phyloP scores from a whole-genome alignment of 2,888 invertebrate genomes.

The Amblyteles armatorius region DNA sequence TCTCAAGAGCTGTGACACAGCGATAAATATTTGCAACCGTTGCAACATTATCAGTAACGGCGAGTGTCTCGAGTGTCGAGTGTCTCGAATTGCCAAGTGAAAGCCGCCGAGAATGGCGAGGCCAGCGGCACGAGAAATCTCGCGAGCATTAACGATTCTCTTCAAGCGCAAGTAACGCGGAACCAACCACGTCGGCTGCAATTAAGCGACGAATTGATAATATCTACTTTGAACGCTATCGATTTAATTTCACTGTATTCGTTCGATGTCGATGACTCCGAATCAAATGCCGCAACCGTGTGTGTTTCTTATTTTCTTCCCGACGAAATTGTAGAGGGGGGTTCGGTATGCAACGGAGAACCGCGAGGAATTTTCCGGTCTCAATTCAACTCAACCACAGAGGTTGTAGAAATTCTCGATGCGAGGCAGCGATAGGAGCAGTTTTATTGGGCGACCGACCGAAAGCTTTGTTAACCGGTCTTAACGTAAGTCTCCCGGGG shows the following conservation, averaged over 20 bases:
- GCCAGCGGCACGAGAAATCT: background rate
- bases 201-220: conserved; percentile 2
- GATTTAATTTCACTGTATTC: background rate
- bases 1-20: background rate
- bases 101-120: conserved; percentile 17
- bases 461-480: conserved; percentile 68
- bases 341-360: conserved; percentile 26
- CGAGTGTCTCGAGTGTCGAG: background rate
- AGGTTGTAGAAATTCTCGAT: conserved; percentile 36
- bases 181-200: background rate
- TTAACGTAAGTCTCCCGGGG: conserved; percentile 60
- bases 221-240: background rate
- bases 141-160: conserved; percentile 10
- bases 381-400: conserved; percentile 56
- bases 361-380: conserved; percentile 23
- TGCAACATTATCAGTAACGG: background rate
- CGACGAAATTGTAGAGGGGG: background rate
- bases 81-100: background rate
- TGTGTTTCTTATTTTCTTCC: background rate
- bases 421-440: conserved; percentile 22
- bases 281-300: conserved; percentile 28
- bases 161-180: background rate
- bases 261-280: conserved; percentile 1
- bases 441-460: conserved; percentile 62
- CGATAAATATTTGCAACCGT: conserved; percentile 39